Evolutionary conservation across 2,113 vertebrate species (phyloP), one percentile per base, ranked within the genome.

Genomic region (Pachypanchax playfairii): DNA sequence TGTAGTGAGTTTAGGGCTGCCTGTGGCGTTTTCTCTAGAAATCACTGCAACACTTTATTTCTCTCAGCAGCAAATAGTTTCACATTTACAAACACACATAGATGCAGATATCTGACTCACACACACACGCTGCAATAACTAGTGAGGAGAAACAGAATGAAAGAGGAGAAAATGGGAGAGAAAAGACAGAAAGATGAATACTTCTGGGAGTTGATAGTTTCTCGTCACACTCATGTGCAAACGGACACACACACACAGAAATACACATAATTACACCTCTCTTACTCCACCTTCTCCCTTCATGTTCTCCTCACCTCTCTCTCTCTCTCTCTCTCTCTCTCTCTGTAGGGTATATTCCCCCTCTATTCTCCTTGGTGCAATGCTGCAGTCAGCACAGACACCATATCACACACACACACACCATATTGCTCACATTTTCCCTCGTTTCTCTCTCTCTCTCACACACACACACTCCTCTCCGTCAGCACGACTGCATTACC

Each of bases 301-400:
- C 69, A 60, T 41, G 17, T 39, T 69, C 69, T 57, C 43, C 72
- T 31, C 62, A 12, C 12, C 42, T 10, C 14, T 15, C 25, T 29
- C 26, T 25, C n/a, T 42, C 54, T 18, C 38, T 2, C 39, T 42
- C 41, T 65, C 65, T 64, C 70, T 41, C 75, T 59, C 68, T 59
- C 82, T 84, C 83, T 85, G 82, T 86, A 83, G 82, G 86, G 83
- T 88, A 83, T 88, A 87, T 86, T 87, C 86, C 85, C 89, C 87
- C 87, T 85, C 83, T 75, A 80, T 80, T 89, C 87, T 90, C 84
- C 86, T 92, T 92, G 90, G 87, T 79, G 90, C 91, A 91, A 90
- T 91, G 84, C 90, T 91, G 91, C 91, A 91, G 89, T 90, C 87
- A 87, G 77, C 80, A 77, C 46, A 64, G 67, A 67, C 83, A 85